Evolutionary conservation across 1,140 invertebrate species (phyloP), one percentile per base, ranked within the genome.

Genomic region (Rhizoglyphus robini): DNA sequence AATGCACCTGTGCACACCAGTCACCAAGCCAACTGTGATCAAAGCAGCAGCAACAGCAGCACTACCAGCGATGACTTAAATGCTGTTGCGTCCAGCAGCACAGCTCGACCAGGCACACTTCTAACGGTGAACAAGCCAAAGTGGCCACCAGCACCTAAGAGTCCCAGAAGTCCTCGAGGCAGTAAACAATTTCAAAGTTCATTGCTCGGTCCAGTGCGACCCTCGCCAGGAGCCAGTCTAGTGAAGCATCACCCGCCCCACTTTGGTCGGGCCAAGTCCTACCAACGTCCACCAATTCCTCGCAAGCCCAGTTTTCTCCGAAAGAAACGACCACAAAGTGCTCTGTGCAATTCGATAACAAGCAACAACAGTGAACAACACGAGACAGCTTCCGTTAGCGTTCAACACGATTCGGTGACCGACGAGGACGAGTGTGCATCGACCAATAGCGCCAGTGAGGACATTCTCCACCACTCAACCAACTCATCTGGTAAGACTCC

Each of bases 401-500:
- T 15, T 46, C 15, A 46, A 23, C 41, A 46, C 41, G 41, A 46
- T 23, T n/a, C n/a, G n/a, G n/a, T n/a, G n/a, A n/a, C n/a, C n/a
- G n/a, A n/a, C n/a, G n/a, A n/a, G n/a, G n/a, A n/a, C n/a, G n/a
- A n/a, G n/a, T n/a, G n/a, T n/a, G n/a, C n/a, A n/a, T n/a, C n/a
- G n/a, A n/a, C n/a, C n/a, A n/a, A n/a, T n/a, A n/a, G n/a, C n/a
- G n/a, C n/a, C n/a, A n/a, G n/a, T n/a, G n/a, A n/a, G n/a, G n/a
- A n/a, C n/a, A n/a, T n/a, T n/a, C n/a, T n/a, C n/a, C 51, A 54
- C 23, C 51, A 11, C 51, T 27, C 51, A 25, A 23, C 23, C 51
- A 54, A 54, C 51, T 54, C 51, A 32, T 54, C 51, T 54, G 51
- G 51, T 54, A 54, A 54, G 51, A 25, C 51, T 32, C 8, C 51